Percentiles rank a stretch among this genome's conserved stretches.
phyloP scores from a whole-genome alignment of 2,113 vertebrate genomes.

The Sminthopsis crassicaudata region DNA sequence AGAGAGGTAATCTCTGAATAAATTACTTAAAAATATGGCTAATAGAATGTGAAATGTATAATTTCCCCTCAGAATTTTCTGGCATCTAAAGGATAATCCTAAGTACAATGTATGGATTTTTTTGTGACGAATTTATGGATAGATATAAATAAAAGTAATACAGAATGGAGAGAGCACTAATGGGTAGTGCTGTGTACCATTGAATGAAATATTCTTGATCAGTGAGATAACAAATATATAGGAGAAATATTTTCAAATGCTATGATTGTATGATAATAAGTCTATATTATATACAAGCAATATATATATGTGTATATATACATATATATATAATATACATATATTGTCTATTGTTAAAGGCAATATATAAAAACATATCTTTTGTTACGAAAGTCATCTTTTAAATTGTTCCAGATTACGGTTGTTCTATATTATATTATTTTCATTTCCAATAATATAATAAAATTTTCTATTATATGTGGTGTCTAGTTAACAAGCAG shows the following conservation, averaged over 20 bases:
- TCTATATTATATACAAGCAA: background rate
- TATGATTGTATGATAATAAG: background rate
- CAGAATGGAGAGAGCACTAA: background rate
- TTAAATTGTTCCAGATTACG: conserved; percentile 17
- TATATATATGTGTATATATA: too few relatives aligned
- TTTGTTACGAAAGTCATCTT: background rate
- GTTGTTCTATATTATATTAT: conserved; percentile 35
- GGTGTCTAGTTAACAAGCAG: conserved; percentile 63
- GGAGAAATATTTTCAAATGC: background rate
- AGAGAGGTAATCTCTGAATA: conserved; percentile 38
- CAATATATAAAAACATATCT: background rate
- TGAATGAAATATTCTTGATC: background rate
- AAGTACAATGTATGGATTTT: background rate
- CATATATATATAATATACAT: too few relatives aligned
- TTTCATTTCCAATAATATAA: conserved; percentile 55
- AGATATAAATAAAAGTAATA: background rate
- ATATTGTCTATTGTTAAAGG: background rate
- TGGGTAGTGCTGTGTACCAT: background rate
- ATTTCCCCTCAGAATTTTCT: background rate
- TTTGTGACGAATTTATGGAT: background rate
- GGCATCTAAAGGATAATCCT: background rate
- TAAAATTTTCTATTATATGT: conserved; percentile 57
- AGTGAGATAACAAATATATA: background rate
- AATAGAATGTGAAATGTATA: background rate
- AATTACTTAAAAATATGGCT: conserved; percentile 49